Conservation (phyloP, 2,797 vertebrate species). For the Enteromius paludinosus region DNA sequence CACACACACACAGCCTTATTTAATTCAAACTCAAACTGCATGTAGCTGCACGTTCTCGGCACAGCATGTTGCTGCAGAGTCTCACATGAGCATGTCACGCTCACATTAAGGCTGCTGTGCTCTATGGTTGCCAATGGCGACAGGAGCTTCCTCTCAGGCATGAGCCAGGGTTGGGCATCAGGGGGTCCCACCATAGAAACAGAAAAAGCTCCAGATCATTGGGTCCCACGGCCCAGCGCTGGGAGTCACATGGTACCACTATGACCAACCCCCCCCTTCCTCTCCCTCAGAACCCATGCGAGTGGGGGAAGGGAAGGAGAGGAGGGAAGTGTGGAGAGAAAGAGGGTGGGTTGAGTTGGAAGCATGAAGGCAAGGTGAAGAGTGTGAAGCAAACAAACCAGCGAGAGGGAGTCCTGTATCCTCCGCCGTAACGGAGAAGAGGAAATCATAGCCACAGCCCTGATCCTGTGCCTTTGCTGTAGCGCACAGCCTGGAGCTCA, state of each 20-base stretch:
- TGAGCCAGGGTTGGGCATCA: constrained; percentile 79
- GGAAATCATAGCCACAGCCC: constrained; percentile 24
- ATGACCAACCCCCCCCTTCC: constrained; percentile 70
- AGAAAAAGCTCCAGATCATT: constrained; percentile 41
- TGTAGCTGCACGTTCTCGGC: constrained; percentile 71
- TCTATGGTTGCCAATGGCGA: constrained; percentile 79
- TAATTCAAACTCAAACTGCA: constrained; percentile 19
- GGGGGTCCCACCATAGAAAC: constrained; percentile 61
- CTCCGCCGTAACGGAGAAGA: constrained; percentile 6
- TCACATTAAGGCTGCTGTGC: constrained; percentile 67
- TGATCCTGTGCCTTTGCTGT: constrained; percentile 25
- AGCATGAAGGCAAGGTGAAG: constrained; percentile 51
- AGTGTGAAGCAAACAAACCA: constrained; percentile 8
- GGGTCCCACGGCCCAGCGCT: constrained; percentile 59
- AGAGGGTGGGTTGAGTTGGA: constrained; percentile 40
- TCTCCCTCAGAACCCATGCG: constrained; percentile 62
- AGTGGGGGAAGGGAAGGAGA: constrained; percentile 68
- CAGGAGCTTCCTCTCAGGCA: constrained; percentile 78
- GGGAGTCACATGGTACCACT: constrained; percentile 69
- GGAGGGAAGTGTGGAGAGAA: constrained; percentile 57
- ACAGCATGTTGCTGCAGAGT: constrained; percentile 72
- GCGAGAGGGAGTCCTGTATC: constrained; percentile 39
- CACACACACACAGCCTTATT: constrained; percentile 29
- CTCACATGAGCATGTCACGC: constrained; percentile 51
- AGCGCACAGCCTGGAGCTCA: constrained; percentile 21